phyloP scores from a whole-genome alignment of 1,140 invertebrate genomes.

The Drosophila mojavensis region DNA sequence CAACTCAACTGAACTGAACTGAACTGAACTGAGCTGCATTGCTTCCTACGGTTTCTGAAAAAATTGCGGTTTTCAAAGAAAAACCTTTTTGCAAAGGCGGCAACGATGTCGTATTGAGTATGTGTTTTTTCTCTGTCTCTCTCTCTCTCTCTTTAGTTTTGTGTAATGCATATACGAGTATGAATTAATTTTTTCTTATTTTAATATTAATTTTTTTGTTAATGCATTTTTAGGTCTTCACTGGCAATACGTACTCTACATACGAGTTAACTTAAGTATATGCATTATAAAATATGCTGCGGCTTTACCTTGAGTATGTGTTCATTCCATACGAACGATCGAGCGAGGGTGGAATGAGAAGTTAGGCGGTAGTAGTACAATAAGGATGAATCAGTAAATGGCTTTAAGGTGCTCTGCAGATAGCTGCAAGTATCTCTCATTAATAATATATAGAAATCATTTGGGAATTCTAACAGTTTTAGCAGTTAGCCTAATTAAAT shows the following conservation, averaged over 20 bases:
- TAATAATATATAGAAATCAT: background rate
- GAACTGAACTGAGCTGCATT: slow-evolving; percentile 20
- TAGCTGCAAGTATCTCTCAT: too few relatives aligned
- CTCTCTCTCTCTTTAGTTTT: slow-evolving; percentile 36
- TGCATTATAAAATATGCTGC: slow-evolving; percentile 5
- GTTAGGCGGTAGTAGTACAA: background rate
- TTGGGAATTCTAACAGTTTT: background rate
- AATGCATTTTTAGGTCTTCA: slow-evolving; percentile 79
- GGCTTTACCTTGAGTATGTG: slow-evolving; percentile 42
- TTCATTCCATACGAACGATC: background rate
- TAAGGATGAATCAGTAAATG: background rate
- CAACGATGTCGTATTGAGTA: slow-evolving; percentile 36
- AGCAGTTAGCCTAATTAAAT: too few relatives aligned
- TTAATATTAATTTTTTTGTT: slow-evolving; percentile 46
- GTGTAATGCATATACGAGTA: slow-evolving; percentile 64
- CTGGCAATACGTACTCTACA: slow-evolving; percentile 27
- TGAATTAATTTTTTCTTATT: slow-evolving; percentile 61
- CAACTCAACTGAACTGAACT: slow-evolving; percentile 17
- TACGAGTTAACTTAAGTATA: slow-evolving; percentile 39
- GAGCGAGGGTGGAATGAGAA: background rate
- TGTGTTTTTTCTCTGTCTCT: background rate
- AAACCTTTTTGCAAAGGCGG: slow-evolving; percentile 58
- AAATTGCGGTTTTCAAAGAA: slow-evolving; percentile 78
- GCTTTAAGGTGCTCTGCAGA: too few relatives aligned
- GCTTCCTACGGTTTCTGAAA: slow-evolving; percentile 76